phyloP scores from a whole-genome alignment of 2,888 invertebrate genomes.

The Congeria kusceri region DNA sequence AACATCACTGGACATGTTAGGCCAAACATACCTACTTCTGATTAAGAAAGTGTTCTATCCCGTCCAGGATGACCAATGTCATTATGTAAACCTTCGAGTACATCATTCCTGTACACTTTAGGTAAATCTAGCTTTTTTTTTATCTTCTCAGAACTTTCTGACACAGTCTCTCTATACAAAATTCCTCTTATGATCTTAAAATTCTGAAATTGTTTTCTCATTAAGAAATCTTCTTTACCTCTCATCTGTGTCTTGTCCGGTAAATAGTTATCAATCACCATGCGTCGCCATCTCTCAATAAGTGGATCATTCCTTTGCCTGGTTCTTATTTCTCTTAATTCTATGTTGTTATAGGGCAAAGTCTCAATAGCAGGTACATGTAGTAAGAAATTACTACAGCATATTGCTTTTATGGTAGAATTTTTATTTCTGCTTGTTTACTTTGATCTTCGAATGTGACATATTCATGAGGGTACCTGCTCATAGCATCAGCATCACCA shows the following conservation, averaged over 20 bases:
- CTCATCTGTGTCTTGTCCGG: not conserved
- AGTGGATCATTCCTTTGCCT: too few relatives aligned
- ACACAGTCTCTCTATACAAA: not conserved
- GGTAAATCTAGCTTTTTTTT: slow-evolving; percentile 1
- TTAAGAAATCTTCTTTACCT: slow-evolving; percentile 7
- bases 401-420: slow-evolving; percentile 16
- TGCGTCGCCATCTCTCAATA: not conserved
- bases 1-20: too few relatives aligned
- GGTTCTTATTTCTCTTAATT: slow-evolving; percentile 1
- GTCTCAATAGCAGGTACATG: slow-evolving; percentile 5
- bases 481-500: slow-evolving; percentile 8
- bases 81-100: slow-evolving; percentile 5
- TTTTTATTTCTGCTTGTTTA: not conserved
- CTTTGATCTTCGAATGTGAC: not conserved
- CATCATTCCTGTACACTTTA: not conserved
- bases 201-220: slow-evolving; percentile 10
- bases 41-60: slow-evolving; percentile 31
- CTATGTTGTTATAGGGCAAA: not conserved
- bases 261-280: slow-evolving; percentile 7
- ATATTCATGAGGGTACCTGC: slow-evolving; percentile 5
- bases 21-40: too few relatives aligned
- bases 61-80: too few relatives aligned
- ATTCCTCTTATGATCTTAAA: not conserved
- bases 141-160: not conserved
- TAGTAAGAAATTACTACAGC: not conserved